Base-by-base conservation (phyloP, 2,113 vertebrate species). In the Silurus asotus region DNA sequence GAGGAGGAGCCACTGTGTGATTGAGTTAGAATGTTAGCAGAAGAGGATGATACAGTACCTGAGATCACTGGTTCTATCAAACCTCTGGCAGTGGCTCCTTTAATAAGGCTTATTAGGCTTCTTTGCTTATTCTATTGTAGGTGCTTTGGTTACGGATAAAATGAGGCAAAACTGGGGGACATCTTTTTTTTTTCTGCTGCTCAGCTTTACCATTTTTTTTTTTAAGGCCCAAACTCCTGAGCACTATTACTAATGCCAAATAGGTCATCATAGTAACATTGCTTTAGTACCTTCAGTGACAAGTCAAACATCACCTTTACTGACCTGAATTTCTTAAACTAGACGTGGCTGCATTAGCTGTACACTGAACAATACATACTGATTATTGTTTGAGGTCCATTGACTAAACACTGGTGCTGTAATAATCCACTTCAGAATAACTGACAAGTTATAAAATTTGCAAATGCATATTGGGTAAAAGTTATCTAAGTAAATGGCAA, bases 91-190 rank as follows among this genome's bases (percentile, higher is more conserved):
- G 48, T 64, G 76, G 48, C 76, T 88, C 84, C 80, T 89, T 51
- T 64, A 82, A 86, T 88, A 90, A 90, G 88, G 88, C 86, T 45
- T 87, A 25, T 76, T 79, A 79, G 81, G 85, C 74, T 72, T 80
- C 62, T 87, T 82, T 85, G 74, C 83, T 74, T 87, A 37, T 81
- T 79, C 64, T 86, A 75, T 70, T 88, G 83, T 67, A 83, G 79
- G 82, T 77, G 81, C 83, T 92, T 92, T 90, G 88, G 91, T 90
- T 75, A 86, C 53, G 48, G 62, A 69, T n/a, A 81, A 86, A 59
- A 15, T 80, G 84, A 79, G 81, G 81, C 84, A 70, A 79, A 75
- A 48, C 37, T 84, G n/a, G 49, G 67, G 56, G 56, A 82, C n/a
- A 64, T 76, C n/a, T 58, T 3, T 82, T 11, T 37, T 64, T 23